phyloP scores from a whole-genome alignment of 2,113 vertebrate species.

The Pollachius pollachius region DNA sequence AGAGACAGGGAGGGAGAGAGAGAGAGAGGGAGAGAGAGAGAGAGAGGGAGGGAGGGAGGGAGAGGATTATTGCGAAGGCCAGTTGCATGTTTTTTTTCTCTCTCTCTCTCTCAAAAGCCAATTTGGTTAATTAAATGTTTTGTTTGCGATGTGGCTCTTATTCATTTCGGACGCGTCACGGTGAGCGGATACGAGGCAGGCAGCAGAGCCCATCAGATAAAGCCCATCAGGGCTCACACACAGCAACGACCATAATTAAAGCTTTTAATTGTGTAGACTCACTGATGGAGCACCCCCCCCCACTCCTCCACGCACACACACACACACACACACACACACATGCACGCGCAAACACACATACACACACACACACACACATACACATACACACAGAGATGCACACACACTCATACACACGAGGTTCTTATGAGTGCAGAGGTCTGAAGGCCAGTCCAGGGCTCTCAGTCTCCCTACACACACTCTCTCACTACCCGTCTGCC shows the following conservation, averaged over 20 bases:
- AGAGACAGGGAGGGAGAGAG: constrained; percentile 40
- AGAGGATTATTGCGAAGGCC: no score
- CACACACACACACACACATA: no score
- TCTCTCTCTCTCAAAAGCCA: constrained; percentile 90
- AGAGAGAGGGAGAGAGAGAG: constrained; percentile 38
- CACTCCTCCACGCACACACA: constrained; percentile 25
- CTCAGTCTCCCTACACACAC: constrained; percentile 59
- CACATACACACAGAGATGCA: no score
- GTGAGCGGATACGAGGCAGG: constrained; percentile 95
- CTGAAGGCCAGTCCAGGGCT: constrained; percentile 71
- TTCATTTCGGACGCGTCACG: constrained; percentile 99
- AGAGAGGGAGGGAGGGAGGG: constrained; percentile 32
- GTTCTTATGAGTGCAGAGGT: constrained; percentile 85
- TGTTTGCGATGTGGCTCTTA: constrained; percentile 99
- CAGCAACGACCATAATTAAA: constrained; percentile 91
- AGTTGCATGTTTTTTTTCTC: constrained; percentile 63
- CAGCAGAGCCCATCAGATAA: constrained; percentile 99
- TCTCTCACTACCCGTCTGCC: constrained; percentile 14
- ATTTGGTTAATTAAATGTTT: constrained; percentile 99
- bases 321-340: no score
- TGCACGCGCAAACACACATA: no score
- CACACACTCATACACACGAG: no score
- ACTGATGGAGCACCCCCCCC: constrained; percentile 80
- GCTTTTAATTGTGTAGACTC: constrained; percentile 99
- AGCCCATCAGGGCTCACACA: constrained; percentile 89